phyloP scores from a whole-genome alignment of 2,797 vertebrate genomes.

The Rallus crepitans region DNA sequence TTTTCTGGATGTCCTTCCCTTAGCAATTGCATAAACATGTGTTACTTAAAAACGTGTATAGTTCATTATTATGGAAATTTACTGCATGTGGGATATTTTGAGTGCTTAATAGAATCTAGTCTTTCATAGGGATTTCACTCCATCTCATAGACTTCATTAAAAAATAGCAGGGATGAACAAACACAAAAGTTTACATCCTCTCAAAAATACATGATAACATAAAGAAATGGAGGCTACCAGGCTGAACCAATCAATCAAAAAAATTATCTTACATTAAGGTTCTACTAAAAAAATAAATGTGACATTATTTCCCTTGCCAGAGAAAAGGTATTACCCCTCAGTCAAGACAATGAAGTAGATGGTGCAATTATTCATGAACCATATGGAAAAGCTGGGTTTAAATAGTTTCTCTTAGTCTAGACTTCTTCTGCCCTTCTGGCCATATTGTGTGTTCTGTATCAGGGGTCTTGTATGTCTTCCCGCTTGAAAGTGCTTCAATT shows the following conservation, averaged over 20 bases:
- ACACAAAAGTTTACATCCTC: background rate
- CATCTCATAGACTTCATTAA: background rate
- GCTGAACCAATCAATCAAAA: background rate
- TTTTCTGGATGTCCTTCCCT: background rate
- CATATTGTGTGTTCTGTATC: background rate
- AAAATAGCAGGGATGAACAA: background rate
- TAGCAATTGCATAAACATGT: background rate
- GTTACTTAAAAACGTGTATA: background rate
- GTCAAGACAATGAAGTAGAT: background rate
- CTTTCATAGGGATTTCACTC: background rate
- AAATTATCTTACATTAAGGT: background rate
- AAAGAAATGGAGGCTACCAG: background rate
- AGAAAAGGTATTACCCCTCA: background rate
- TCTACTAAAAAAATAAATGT: background rate
- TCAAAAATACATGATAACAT: background rate
- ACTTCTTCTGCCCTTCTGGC: background rate
- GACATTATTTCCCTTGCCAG: background rate
- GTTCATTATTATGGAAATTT: background rate
- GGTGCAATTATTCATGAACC: background rate
- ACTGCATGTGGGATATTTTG: background rate
- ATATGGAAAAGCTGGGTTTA: background rate
- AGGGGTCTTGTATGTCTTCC: background rate
- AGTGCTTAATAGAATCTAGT: background rate
- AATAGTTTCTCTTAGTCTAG: background rate
- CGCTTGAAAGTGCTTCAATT: fast-evolving